Base-by-base conservation (phyloP, 2,113 vertebrate genomes). In the Eurypyga helias region DNA sequence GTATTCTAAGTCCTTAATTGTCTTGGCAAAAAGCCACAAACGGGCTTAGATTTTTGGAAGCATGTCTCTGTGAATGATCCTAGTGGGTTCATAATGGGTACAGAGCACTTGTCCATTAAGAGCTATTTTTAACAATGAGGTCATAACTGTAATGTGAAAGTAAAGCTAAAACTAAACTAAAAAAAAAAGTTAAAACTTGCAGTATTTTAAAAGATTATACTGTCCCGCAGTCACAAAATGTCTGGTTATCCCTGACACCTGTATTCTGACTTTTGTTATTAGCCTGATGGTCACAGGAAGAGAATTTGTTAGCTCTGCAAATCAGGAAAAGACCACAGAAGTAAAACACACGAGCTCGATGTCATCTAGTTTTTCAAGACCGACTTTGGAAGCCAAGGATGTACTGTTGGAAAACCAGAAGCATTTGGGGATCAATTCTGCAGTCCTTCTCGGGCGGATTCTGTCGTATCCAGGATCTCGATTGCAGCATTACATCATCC, bases 21-120 rank as follows among this genome's bases (percentile, higher is more conserved):
- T 62, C 41, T 66, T 83, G 83, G 91, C 79, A 31, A 70, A 52
- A 61, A 75, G 72, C 64, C 86, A 45, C 49, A 6, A 11, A 26
- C 41, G n/a, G 83, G 55, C 67, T 96, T 94, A 92, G 93, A 83
- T 78, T 41, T 88, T 84, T 82, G 91, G 80, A 91, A 78, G 45
- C 61, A 18, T 3, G 5, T 76, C 92, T 58, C 26, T 45, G 92
- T n/a, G 84, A 79, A n/a, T 41, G 70, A 79, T 79, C 61, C 1
- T 28, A 16, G 61, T 4, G 73, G 81, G 55, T 82, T 84, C 65
- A 7, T 60, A 76, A 70, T 26, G 86, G 83, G 58, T 31, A 28
- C 62, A 36, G 65, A 70, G 81, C 67, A 65, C 49, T 60, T 2
- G 0, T 48, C 79, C 94, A 90, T 92, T 65, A 88, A 43, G 49